Conservation (phyloP, 2,113 vertebrate genomes). For the Capreolus pygargus region DNA sequence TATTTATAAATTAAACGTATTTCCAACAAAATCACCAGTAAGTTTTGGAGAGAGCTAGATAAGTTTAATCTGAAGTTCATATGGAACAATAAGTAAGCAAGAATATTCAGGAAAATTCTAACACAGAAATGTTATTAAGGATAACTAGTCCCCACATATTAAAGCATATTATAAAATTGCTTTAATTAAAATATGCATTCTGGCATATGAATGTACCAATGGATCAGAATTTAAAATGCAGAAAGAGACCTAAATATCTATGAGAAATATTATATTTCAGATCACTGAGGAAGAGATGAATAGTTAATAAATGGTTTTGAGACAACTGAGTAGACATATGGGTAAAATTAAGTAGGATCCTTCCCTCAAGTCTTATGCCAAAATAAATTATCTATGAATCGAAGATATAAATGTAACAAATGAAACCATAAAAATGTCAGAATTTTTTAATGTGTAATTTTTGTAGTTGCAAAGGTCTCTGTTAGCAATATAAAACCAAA, state of each 20-base stretch:
- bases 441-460: background rate
- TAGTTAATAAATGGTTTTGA: background rate
- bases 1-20: background rate
- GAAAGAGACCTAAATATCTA: background rate
- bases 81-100: constrained; percentile 18
- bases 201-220: background rate
- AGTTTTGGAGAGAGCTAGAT: background rate
- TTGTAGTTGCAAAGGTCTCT: background rate
- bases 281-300: background rate
- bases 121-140: background rate
- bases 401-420: constrained; percentile 2
- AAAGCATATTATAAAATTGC: background rate
- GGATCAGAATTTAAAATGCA: background rate
- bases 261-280: background rate
- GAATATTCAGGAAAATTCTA: background rate
- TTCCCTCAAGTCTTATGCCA: background rate
- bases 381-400: constrained; percentile 20
- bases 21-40: background rate
- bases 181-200: background rate
- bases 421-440: background rate
- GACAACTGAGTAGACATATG: background rate
- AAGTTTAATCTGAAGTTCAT: constrained; percentile 22
- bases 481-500: constrained; percentile 29
- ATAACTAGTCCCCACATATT: background rate
- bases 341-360: background rate